Conservation (phyloP, 2,113 vertebrate genomes). For the Pomatorhinus ruficollis region DNA sequence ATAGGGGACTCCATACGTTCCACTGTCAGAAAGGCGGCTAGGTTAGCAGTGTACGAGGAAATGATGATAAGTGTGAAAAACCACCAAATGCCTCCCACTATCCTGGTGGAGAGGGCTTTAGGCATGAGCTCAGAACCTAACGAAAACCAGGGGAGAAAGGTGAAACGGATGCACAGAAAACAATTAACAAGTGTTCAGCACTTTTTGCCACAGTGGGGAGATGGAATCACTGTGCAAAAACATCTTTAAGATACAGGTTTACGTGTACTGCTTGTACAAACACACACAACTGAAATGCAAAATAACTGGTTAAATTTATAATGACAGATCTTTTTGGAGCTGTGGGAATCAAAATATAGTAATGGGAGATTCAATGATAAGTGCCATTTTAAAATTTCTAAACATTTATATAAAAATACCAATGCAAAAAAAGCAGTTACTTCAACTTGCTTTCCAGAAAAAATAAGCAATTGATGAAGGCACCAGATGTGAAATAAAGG, state of each 20-base stretch:
- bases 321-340: not conserved
- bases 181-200: slow-evolving; percentile 52
- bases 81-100: slow-evolving; percentile 99
- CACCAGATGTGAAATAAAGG: not conserved
- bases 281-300: slow-evolving; percentile 46
- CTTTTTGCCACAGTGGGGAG: slow-evolving; percentile 63
- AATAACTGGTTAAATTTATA: slow-evolving; percentile 20
- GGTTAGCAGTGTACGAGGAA: slow-evolving; percentile 98
- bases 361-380: slow-evolving; percentile 61
- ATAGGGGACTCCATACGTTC: slow-evolving; percentile 99
- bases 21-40: slow-evolving; percentile 98
- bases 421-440: not conserved
- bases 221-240: slow-evolving; percentile 64
- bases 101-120: slow-evolving; percentile 98
- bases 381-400: not conserved
- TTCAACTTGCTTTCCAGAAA: not conserved
- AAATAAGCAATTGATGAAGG: not conserved
- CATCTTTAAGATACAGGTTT: slow-evolving; percentile 38
- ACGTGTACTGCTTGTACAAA: slow-evolving; percentile 35
- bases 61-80: slow-evolving; percentile 99
- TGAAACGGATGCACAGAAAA: slow-evolving; percentile 76
- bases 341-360: slow-evolving; percentile 47
- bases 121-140: slow-evolving; percentile 99
- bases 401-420: not conserved
- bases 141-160: slow-evolving; percentile 83